Percentiles rank a stretch among this genome's conserved stretches.
These are phyloP conservation scores for Augochlorella aurata DNA, from an alignment of 2,888 invertebrate species.

Conservation along the genomic window DNA sequence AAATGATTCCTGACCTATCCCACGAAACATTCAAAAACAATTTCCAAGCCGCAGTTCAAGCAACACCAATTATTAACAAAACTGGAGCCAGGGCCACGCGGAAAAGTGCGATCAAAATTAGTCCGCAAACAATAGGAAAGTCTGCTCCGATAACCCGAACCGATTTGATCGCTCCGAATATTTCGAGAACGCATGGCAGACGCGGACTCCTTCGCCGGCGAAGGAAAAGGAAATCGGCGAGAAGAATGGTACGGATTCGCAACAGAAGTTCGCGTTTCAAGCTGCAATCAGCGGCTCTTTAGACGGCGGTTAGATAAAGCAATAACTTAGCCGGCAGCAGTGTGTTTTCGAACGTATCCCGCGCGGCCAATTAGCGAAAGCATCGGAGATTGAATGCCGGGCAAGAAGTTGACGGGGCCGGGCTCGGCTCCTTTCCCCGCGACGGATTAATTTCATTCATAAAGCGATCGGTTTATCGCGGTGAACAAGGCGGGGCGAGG, in stretches of 20 bases:
- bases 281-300: background rate
- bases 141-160: too few species aligned
- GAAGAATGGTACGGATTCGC: background rate
- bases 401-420: background rate
- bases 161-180: too few species aligned
- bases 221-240: background rate
- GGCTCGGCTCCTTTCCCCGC: background rate
- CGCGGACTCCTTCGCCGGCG: background rate
- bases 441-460: background rate
- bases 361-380: slow-evolving; percentile 7
- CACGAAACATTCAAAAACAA: too few species aligned
- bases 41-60: too few species aligned
- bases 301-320: background rate
- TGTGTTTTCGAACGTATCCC: background rate
- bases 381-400: background rate
- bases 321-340: background rate
- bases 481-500: background rate
- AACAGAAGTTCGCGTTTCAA: background rate
- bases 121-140: too few species aligned
- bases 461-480: slow-evolving; percentile 6
- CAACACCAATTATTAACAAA: too few species aligned
- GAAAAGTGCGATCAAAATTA: too few species aligned
- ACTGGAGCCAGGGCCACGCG: too few species aligned
- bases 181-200: too few species aligned
- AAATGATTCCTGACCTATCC: too few species aligned